Base-by-base conservation (phyloP, 92 coral and sea anemone species). In the Porites rus region DNA sequence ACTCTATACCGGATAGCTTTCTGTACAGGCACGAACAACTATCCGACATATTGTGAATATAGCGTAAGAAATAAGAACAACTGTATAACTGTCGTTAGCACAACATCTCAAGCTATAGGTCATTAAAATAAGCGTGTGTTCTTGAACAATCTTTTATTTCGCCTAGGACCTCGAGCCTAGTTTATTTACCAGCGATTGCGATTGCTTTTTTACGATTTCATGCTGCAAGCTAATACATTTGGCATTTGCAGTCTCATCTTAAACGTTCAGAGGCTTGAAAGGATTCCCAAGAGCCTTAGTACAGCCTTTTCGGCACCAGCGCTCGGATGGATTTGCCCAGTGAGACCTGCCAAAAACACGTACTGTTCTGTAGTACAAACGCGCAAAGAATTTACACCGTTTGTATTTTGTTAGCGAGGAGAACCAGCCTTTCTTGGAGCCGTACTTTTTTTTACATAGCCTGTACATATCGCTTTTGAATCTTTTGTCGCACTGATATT, bases 251-350 rank as follows among this genome's bases (percentile, higher is more conserved):
- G 3, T 10, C 51, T 24, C 51, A 16, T 18, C 8, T 20, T 78
- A 80, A 20, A 31, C 38, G 31, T 6, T 46, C 22, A 21, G 46
- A 24, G 24, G 7, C 14, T 51, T 79, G 7, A 21, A n/a, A 38
- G 66, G 77, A 51, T 77, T 11, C 28, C 86, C 86, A n/a, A 6
- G 38, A 2, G 18, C 28, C 59, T 14, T 70, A 17, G 69, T 64
- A 58, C 86, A 82, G 43, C 7, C 21, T 24, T 70, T 13, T 10
- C 54, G 52, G 53, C 86, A 82, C 86, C 86, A 82, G 21, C 17
- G 24, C 16, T 51, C 78, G 17, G 78, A 69, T 53, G 3, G 21
- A 2, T 31, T 22, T 8, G n/a, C 1, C 52, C 53, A 72, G 9
- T 70, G 10, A 8, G 4, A 21, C 19, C 16, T 13, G 13, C 72